These are phyloP conservation scores for Xyliphius kryptos DNA, from an alignment of 2,113 vertebrate species.

Conservation along the genomic window DNA sequence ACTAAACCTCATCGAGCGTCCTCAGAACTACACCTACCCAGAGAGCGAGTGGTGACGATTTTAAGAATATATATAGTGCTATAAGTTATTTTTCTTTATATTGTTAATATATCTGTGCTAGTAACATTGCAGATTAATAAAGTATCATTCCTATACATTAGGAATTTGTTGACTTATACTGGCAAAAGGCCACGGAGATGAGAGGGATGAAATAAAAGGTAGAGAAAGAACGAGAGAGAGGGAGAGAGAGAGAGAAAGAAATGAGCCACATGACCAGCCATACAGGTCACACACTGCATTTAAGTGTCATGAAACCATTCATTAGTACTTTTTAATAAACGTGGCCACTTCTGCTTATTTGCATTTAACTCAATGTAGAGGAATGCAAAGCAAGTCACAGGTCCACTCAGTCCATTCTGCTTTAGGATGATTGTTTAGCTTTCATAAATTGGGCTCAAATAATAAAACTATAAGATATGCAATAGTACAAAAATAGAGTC, in stretches of 20 bases:
- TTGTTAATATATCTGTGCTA: conserved; percentile 64
- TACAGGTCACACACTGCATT: conserved; percentile 47
- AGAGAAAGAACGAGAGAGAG: too few species aligned
- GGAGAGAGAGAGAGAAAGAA: too few species aligned
- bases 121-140: too few species aligned
- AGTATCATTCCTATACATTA: conserved; percentile 58
- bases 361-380: conserved; percentile 20
- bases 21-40: conserved; percentile 61
- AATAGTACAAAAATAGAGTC: conserved; percentile 51
- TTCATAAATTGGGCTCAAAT: conserved; percentile 50
- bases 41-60: conserved; percentile 67
- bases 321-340: conserved; percentile 21
- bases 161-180: conserved; percentile 65
- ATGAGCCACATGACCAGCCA: conserved; percentile 54
- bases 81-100: conserved; percentile 65
- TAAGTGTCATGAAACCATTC: conserved; percentile 36
- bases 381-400: neutral
- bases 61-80: conserved; percentile 72
- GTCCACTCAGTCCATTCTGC: conserved; percentile 1
- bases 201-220: conserved; percentile 26
- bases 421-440: conserved; percentile 38
- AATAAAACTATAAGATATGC: conserved; percentile 57
- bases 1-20: conserved; percentile 56
- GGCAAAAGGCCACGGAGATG: conserved; percentile 62
- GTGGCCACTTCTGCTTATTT: conserved; percentile 15